These are phyloP conservation scores for Mustela lutreola DNA, from an alignment of 2,113 vertebrate genomes.

Conservation along the genomic window DNA sequence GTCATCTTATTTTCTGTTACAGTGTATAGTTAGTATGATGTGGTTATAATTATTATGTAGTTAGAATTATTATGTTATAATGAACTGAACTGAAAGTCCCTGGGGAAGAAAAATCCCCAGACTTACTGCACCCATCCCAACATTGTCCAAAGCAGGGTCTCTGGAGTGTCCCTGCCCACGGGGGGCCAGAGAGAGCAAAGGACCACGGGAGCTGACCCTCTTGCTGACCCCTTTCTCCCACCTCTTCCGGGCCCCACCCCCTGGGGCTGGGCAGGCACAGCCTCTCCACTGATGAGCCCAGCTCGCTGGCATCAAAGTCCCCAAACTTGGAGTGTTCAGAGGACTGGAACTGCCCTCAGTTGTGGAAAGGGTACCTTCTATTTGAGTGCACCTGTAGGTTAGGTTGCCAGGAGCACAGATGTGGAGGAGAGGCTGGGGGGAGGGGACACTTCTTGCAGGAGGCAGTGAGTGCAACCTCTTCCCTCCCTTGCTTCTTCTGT, in stretches of 20 bases:
- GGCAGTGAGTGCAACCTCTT: neutral
- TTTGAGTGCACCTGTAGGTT: neutral
- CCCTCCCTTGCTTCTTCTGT: neutral
- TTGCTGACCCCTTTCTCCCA: neutral
- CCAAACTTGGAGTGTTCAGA: slow-evolving; percentile 88
- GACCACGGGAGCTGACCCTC: neutral
- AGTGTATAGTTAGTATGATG: too few relatives aligned
- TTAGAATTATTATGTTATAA: neutral
- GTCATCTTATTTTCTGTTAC: neutral
- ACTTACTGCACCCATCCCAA: neutral
- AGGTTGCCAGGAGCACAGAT: neutral
- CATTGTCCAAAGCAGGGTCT: neutral
- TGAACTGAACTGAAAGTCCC: neutral
- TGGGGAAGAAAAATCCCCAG: neutral
- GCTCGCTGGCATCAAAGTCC: slow-evolving; percentile 81
- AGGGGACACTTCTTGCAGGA: neutral
- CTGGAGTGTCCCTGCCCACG: neutral
- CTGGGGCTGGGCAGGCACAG: slow-evolving; percentile 91
- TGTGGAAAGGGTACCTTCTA: slow-evolving; percentile 80
- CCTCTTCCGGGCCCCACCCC: slow-evolving; percentile 83
- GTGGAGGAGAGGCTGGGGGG: neutral
- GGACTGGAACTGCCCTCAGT: slow-evolving; percentile 84
- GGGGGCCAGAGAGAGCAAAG: neutral
- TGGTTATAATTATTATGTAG: neutral
- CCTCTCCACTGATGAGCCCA: slow-evolving; percentile 85